These are phyloP conservation scores for Trachelipus rathkii DNA, from an alignment of 1,140 invertebrate genomes.

Conservation along the genomic window DNA sequence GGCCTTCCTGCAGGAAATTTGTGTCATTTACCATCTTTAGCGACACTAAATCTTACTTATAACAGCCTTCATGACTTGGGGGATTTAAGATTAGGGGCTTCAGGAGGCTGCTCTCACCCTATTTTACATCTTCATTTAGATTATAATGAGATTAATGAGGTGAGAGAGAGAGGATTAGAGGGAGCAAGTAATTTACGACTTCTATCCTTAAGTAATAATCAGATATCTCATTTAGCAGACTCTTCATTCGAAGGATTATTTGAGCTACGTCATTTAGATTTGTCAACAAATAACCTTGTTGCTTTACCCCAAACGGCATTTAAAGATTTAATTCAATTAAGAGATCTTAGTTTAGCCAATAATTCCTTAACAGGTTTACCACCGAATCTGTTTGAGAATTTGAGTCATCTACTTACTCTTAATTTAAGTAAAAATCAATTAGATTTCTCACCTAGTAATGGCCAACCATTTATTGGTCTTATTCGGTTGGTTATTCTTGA, in stretches of 20 bases:
- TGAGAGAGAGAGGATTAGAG: conserved; percentile 61
- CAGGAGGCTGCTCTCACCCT: conserved; percentile 26
- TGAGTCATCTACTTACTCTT: conserved; percentile 22
- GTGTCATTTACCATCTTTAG: conserved; percentile 70
- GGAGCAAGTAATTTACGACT: conserved; percentile 65
- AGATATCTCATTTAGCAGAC: conserved; percentile 41
- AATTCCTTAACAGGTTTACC: conserved; percentile 55
- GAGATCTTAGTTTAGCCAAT: conserved; percentile 24
- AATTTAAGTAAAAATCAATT: conserved; percentile 30
- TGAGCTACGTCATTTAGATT: conserved; percentile 66
- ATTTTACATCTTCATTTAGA: conserved; percentile 72
- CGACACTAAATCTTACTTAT: conserved; percentile 73
- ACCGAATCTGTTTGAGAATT: conserved; percentile 66
- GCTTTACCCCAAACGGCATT: conserved; percentile 48
- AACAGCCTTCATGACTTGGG: conserved; percentile 70
- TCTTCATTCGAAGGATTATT: conserved; percentile 34
- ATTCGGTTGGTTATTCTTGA: conserved; percentile 74
- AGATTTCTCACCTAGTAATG: conserved; percentile 53
- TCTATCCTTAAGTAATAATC: conserved; percentile 40
- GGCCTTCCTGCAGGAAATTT: conserved; percentile 74
- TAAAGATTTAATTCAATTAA: conserved; percentile 25
- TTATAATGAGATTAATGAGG: conserved; percentile 73
- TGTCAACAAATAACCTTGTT: conserved; percentile 76
- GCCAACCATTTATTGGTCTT: conserved; percentile 76
- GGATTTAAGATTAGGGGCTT: conserved; percentile 62